Base-by-base conservation (phyloP, 2,797 vertebrate species). In the Paramormyrops hopkinsi region DNA sequence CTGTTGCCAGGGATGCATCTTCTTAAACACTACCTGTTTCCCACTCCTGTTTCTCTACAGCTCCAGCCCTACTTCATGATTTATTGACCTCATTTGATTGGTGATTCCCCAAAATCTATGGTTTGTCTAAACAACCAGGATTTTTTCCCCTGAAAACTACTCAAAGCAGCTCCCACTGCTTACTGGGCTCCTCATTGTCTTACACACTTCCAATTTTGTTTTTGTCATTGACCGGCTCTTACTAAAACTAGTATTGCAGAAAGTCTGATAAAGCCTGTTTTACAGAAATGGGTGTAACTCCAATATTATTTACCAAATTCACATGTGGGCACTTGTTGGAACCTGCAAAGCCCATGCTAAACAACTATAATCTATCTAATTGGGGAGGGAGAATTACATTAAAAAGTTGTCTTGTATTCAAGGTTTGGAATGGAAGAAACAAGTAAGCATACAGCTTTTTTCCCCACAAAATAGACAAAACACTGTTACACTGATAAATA, bases 231-330 rank as follows among this genome's bases (percentile, higher is more conserved):
- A 46, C 76, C 19, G 5, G 41, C 37, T 46, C n/a, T 46, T 82
- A 82, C 8, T 17, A 9, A 19, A n/a, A n/a, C 6, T 5, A 22
- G 37, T 46, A 44, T 82, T 82, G 41, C 76, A 46, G 76, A 82
- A 46, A 82, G 76, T 44, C 76, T 82, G 76, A 82, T 82, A 82
- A 82, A 82, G 76, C 76, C 76, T 19, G 76, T 82, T 22, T 82
- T 82, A 44, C 17, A 46, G 17, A 82, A 82, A 82, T 51, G 33
- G 86, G 51, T 51, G 51, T 37, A 87, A 56, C 48, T 22, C 83
- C n/a, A 51, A 86, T 22, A 87, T 44, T 54, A 59, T 54, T 41
- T 54, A 41, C 51, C 19, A 7, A 54, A 56, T 87, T 54, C 14
- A 82, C 76, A 82, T 44, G 76, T 46, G 19, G 41, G 76, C 76